Conservation (phyloP, 2,113 vertebrate species). For the Melospiza melodia region DNA sequence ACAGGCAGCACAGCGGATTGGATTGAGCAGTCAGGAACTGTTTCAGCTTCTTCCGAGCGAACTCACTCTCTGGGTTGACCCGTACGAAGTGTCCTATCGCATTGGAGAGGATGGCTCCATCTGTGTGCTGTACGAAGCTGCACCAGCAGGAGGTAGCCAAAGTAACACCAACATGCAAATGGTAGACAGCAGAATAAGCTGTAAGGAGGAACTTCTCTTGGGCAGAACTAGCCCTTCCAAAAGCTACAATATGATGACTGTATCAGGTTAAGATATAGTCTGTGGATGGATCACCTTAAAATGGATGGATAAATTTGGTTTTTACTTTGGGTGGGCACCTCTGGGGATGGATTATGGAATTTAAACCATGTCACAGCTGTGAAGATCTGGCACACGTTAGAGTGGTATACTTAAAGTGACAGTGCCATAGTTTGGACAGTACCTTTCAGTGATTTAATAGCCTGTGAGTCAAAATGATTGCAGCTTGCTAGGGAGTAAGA, state of each 20-base stretch:
- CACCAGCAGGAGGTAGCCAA: conserved; percentile 79
- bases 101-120: conserved; percentile 99
- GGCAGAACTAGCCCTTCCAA: conserved; percentile 96
- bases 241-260: conserved; percentile 99
- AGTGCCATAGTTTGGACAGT: conserved; percentile 86
- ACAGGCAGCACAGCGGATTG: conserved; percentile 95
- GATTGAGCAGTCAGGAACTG: conserved; percentile 96
- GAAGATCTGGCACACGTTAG: conserved; percentile 84
- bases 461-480: conserved; percentile 80
- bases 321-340: conserved; percentile 90
- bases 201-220: conserved; percentile 98
- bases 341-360: conserved; percentile 87
- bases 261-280: conserved; percentile 93
- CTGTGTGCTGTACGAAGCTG: conserved; percentile 97
- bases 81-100: conserved; percentile 98
- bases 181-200: conserved; percentile 98
- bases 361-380: conserved; percentile 86
- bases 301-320: conserved; percentile 94
- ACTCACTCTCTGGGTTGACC: conserved; percentile 99
- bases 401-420: conserved; percentile 79
- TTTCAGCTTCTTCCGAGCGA: conserved; percentile 97
- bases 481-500: conserved; percentile 78
- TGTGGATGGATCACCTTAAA: conserved; percentile 89
- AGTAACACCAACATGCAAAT: conserved; percentile 82
- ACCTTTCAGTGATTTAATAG: conserved; percentile 83